Base-by-base conservation (phyloP, 2,888 invertebrate genomes). In the Notodonta ziczac region DNA sequence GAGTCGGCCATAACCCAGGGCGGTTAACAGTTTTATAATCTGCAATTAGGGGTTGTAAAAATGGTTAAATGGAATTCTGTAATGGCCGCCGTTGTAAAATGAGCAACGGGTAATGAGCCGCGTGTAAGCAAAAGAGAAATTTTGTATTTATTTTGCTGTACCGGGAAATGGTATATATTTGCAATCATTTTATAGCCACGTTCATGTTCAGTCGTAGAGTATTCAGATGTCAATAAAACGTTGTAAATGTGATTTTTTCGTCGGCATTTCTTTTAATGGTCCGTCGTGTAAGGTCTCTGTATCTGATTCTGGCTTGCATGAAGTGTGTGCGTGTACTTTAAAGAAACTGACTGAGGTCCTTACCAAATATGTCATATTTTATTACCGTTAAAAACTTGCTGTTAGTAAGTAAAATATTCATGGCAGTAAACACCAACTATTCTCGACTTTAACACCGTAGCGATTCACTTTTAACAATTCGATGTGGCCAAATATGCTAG, bases 41-140 rank as follows among this genome's bases (percentile, higher is more conserved):
- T 86, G 82, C 89, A 93, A 94, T 94, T 93, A 93, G 77, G 82
- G 90, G 90, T 83, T 92, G 93, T 94, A 93, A 94, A 93, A 93
- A 89, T 87, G 24, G 89, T 85, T 89, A 87, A 89, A 88, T 86
- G 88, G 86, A 85, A 87, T 86, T 80, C 80, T 78, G 85, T 89
- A 85, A 91, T 90, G 82, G 86, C 81, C 58, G 62, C 63, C 64
- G 89, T 73, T 85, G 87, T 91, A 91, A 91, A 91, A 77, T 76
- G 69, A 66, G 74, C 71, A 68, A 61, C 66, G 59, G 65, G 77
- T 85, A 85, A 87, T 85, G 84, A 84, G 80, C 79, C 73, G 81
- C 80, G 80, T 86, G 88, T 86, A 86, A 75, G 87, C 54, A 54
- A 54, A 50, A 2, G n/a, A 13, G 84, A 85, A 87, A 80, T 85